A percentile compares a stretch with the other conserved stretches of the same genome.
Evolutionary conservation across 2,888 invertebrate genomes (phyloP).

Genomic region (Hypselothyrea guttata): DNA sequence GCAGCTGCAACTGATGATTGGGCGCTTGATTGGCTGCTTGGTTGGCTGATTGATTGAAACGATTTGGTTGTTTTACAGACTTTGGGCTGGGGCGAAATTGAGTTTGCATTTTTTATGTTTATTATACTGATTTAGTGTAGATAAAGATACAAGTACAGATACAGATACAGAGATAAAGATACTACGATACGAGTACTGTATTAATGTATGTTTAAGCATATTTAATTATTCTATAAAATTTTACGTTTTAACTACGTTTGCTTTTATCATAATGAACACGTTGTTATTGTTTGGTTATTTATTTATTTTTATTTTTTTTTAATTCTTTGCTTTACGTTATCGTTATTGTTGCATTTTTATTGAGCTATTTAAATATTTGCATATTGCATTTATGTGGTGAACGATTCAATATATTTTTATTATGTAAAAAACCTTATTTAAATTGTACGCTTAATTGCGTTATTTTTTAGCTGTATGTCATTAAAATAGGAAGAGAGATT

Average conservation of each 20-base stretch:
- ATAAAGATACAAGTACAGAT: slow-evolving; percentile 27
- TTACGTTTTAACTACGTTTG: slow-evolving; percentile 39
- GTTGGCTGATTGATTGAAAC: slow-evolving; percentile 52
- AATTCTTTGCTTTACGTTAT: slow-evolving; percentile 7
- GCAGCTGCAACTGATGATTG: slow-evolving; percentile 70
- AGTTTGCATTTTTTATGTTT: slow-evolving; percentile 50
- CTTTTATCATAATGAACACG: slow-evolving; percentile 63
- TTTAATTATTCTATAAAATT: slow-evolving; percentile 19
- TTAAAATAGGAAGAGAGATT: slow-evolving; percentile 46
- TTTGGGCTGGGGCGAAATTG: slow-evolving; percentile 51
- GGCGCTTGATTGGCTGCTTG: slow-evolving; percentile 61
- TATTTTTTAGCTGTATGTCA: slow-evolving; percentile 47
- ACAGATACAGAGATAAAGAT: slow-evolving; percentile 41
- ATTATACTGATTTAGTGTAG: slow-evolving; percentile 30
- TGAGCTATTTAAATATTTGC: slow-evolving; percentile 56
- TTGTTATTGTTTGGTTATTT: slow-evolving; percentile 47
- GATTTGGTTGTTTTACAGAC: slow-evolving; percentile 39
- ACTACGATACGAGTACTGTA: slow-evolving; percentile 33
- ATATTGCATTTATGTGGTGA: slow-evolving; percentile 48
- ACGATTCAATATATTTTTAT: slow-evolving; percentile 21
- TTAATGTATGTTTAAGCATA: slow-evolving; percentile 48
- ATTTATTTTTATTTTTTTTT: slow-evolving; percentile 20
- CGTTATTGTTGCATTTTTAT: slow-evolving; percentile 25
- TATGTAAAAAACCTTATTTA: slow-evolving; percentile 46
- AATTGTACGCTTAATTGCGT: slow-evolving; percentile 46